Evolutionary conservation across 2,113 vertebrate genomes (phyloP), one percentile per base, ranked within the genome.

Genomic region (Cephalophus harveyi): DNA sequence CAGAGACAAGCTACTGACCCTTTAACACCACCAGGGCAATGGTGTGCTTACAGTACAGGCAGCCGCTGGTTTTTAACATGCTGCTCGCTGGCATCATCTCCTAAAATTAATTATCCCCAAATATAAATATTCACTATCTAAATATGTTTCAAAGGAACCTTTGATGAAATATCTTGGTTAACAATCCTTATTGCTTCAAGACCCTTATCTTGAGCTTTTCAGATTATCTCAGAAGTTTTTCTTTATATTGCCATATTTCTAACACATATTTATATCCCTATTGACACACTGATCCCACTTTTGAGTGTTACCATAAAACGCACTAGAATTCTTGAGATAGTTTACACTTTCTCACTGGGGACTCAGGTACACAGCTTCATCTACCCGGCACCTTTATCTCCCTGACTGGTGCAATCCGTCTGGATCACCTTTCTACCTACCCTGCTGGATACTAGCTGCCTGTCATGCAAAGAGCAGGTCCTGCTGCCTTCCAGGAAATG

Each of bases 241-340:
- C 33, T 59, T 62, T 89, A 27, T 7, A 83, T 95, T 67, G 78
- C 17, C 1, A 0, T 97, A 92, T 98, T 97, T 97, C 97, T 96
- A 96, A 84, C 87, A 85, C 57, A 90, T 93, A 67, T 97, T 98
- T 98, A 98, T 62, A 96, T 95, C 95, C 87, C 33, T 86, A 48
- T 79, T 90, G 79, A 89, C 90, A 93, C 55, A 96, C 14, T 79
- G 94, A 78, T 95, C 17, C 85, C 93, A 43, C 87, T 96, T 36
- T 5, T 87, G 92, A 97, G 40, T 67, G 64, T 97, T 48, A 97
- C 97, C 98, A 94, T 96, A 95, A 97, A 97, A 98, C 79, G 40
- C 54, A 48, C 7, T 87, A 82, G 95, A 95, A 52, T 98, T 98
- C 97, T 98, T 97, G 54, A 30, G 79, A 74, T 84, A 84, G 12